A percentile compares a stretch with the other conserved stretches of the same genome.
phyloP scores from a whole-genome alignment of 2,113 vertebrate genomes.

The Phrynosoma blainvillii region DNA sequence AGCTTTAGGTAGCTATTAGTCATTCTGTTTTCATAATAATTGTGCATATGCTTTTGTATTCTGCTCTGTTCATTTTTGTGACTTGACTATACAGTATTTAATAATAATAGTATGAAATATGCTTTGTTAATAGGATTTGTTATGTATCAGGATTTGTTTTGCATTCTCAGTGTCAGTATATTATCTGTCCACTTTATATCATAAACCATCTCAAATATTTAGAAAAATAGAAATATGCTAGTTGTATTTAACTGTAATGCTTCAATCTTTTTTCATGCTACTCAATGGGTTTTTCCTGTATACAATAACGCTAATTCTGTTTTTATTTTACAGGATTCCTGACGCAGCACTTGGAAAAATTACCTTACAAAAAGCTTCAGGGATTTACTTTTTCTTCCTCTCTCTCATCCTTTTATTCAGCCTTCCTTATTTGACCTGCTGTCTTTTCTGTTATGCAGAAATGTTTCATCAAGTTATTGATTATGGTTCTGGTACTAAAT shows the following conservation, averaged over 20 bases:
- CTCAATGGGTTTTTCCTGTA: constrained; percentile 19
- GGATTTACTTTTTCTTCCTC: not conserved
- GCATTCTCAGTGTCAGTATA: not conserved
- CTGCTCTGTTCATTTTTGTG: not conserved
- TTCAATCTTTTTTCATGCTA: constrained; percentile 41
- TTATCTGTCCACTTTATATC: not conserved
- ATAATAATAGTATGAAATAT: not conserved
- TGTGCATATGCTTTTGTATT: not conserved
- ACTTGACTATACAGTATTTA: not conserved
- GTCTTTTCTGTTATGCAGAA: not conserved
- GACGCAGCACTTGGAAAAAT: constrained; percentile 48
- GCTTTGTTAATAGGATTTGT: too few species aligned
- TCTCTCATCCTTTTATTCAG: not conserved
- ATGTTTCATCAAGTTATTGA: constrained; percentile 12
- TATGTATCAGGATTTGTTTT: not conserved
- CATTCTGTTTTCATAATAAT: not conserved
- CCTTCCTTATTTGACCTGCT: not conserved
- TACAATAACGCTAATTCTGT: constrained; percentile 54
- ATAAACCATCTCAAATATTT: not conserved
- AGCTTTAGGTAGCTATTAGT: not conserved
- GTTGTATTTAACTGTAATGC: not conserved
- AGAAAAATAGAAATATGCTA: not conserved
- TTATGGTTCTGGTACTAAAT: not conserved
- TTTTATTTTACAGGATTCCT: constrained; percentile 64
- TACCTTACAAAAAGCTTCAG: constrained; percentile 44